Percentiles rank a stretch among this genome's conserved stretches.
phyloP scores from a whole-genome alignment of 2,888 invertebrate genomes.

The Chaetogeoica ovagalla region DNA sequence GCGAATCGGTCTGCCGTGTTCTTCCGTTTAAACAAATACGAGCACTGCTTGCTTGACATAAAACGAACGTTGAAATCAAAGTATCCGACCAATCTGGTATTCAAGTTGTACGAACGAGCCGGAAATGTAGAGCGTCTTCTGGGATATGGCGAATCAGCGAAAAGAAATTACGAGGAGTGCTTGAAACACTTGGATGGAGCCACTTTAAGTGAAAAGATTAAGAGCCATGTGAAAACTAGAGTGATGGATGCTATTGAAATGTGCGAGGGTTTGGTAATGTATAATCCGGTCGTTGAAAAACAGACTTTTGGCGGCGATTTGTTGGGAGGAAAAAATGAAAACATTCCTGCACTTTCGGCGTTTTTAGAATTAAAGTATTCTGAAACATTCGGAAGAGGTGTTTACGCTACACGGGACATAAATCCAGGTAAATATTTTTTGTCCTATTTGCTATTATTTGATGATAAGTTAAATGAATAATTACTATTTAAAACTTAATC shows the following conservation, averaged over 20 bases:
- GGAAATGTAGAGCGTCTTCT: background rate
- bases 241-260: background rate
- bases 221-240: background rate
- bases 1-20: slow-evolving; percentile 8
- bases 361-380: background rate
- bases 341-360: background rate
- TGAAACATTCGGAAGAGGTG: slow-evolving; percentile 6
- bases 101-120: slow-evolving; percentile 7
- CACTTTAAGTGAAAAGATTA: background rate
- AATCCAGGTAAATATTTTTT: slow-evolving; percentile 15
- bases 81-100: background rate
- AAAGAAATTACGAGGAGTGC: background rate
- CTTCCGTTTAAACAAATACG: background rate
- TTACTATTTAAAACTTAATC: no score
- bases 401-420: slow-evolving; percentile 10
- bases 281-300: no score
- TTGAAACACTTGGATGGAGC: background rate
- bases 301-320: background rate
- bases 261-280: background rate
- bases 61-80: background rate
- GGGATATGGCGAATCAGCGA: background rate
- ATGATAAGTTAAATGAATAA: no score
- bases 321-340: background rate
- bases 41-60: background rate
- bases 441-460: no score